A percentile compares a stretch with the other conserved stretches of the same genome.
phyloP scores from a whole-genome alignment of 2,113 vertebrate genomes.

The Hyla sarda region DNA sequence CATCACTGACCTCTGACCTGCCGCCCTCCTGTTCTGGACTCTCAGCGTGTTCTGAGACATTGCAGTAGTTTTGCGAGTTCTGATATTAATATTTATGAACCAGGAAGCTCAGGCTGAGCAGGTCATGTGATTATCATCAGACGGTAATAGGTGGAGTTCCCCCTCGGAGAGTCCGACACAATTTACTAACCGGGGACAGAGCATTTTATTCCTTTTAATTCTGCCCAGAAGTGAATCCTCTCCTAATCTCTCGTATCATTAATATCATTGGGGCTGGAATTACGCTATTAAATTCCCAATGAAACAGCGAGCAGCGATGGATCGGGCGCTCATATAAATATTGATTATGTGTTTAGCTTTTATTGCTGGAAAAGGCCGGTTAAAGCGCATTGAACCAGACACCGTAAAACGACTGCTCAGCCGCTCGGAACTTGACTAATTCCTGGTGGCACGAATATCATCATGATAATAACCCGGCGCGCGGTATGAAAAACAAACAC shows the following conservation, averaged over 20 bases:
- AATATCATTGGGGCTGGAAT: slow-evolving; percentile 18
- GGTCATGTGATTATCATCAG: background rate
- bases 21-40: too few species aligned
- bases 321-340: slow-evolving; percentile 30
- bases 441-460: slow-evolving; percentile 23
- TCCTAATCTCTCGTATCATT: background rate
- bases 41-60: too few species aligned
- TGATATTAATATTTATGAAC: too few species aligned
- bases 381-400: slow-evolving; percentile 22
- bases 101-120: too few species aligned
- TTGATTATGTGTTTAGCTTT: slow-evolving; percentile 33
- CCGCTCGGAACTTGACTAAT: slow-evolving; percentile 39
- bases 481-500: slow-evolving; percentile 14
- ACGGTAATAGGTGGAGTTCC: background rate
- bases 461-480: slow-evolving; percentile 38
- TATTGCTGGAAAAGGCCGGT: slow-evolving; percentile 10
- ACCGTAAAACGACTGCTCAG: slow-evolving; percentile 6
- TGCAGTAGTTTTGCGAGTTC: too few species aligned
- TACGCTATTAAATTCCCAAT: slow-evolving; percentile 34
- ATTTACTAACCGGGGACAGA: background rate
- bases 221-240: background rate
- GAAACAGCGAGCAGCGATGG: background rate
- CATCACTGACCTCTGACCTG: too few species aligned
- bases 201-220: background rate
- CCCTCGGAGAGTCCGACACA: background rate